Evolutionary conservation across 2,797 vertebrate species (phyloP), one percentile per base, ranked within the genome.

Genomic region (Microhierax caerulescens): DNA sequence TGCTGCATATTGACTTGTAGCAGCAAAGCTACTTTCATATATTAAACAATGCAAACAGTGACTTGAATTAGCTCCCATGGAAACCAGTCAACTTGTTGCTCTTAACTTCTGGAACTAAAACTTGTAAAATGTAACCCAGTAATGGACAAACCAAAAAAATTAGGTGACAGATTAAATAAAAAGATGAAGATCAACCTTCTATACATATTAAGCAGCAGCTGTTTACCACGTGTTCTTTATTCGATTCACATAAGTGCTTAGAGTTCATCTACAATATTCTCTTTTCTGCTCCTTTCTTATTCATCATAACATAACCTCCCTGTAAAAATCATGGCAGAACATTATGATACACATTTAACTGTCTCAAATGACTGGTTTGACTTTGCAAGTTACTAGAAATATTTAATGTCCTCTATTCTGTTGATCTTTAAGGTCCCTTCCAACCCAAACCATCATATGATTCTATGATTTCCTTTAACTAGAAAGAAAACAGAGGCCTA

Each of bases 31-130:
- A 57, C 78, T 76, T 74, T 81, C 80, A 95, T 70, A 65, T 77
- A 87, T 28, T 85, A 95, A 95, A 83, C 85, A 94, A 73, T 56
- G 51, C 51, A 93, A 95, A 85, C 73, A 93, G 12, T 75, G 83
- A 92, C 64, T 65, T 95, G 80, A 95, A 95, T 96, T 73, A 91
- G 95, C 96, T 97, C 85, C 97, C 96, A 98, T 88, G 93, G 97
- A 95, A 98, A 97, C 95, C 41, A 86, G 85, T 85, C 67, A 85
- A 94, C 87, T 92, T 94, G 36, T 34, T 93, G 61, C 67, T 95
- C 88, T 59, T 59, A 91, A 72, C 47, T 91, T 72, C 65, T 69
- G 85, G 85, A 91, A 95, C 63, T 32, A 48, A 51, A 97, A 89
- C 61, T 75, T 93, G 43, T 85, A 87, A 85, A 81, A 70, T 95